Evolutionary conservation across 1,140 invertebrate genomes (phyloP).

Genomic region (Phymastichus coffea): DNA sequence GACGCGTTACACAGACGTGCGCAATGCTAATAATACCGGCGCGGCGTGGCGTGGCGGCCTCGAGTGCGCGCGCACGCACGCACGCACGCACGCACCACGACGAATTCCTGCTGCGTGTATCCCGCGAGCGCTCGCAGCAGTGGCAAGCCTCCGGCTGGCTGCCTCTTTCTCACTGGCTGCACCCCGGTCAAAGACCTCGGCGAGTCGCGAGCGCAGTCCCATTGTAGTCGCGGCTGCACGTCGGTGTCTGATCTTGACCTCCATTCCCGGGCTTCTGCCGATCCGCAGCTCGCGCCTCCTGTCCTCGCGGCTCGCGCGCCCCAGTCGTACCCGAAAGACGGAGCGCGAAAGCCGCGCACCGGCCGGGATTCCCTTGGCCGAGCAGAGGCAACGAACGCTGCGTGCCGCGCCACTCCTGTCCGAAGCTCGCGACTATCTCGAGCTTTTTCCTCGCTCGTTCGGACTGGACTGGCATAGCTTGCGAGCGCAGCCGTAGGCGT

Average conservation of each 20-base stretch:
- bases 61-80: not conserved
- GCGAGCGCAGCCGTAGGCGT: too few species aligned
- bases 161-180: not conserved
- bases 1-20: slow-evolving; percentile 49
- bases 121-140: not conserved
- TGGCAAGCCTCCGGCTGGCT: not conserved
- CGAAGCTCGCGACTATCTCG: too few species aligned
- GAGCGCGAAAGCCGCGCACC: too few species aligned
- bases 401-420: too few species aligned
- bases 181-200: not conserved
- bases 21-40: slow-evolving; percentile 48
- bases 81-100: not conserved
- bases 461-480: too few species aligned
- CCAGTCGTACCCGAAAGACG: not conserved
- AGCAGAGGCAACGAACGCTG: too few species aligned
- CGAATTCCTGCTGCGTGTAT: slow-evolving; percentile 7
- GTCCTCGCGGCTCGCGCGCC: not conserved
- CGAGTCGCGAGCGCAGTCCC: not conserved
- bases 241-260: slow-evolving; percentile 31
- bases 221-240: not conserved
- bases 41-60: not conserved
- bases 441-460: too few species aligned
- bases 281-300: not conserved
- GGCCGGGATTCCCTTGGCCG: too few species aligned
- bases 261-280: slow-evolving; percentile 1